These are phyloP conservation scores for Phymorhynchus buccinoides DNA, from an alignment of 1,140 invertebrate species.

Conservation along the genomic window DNA sequence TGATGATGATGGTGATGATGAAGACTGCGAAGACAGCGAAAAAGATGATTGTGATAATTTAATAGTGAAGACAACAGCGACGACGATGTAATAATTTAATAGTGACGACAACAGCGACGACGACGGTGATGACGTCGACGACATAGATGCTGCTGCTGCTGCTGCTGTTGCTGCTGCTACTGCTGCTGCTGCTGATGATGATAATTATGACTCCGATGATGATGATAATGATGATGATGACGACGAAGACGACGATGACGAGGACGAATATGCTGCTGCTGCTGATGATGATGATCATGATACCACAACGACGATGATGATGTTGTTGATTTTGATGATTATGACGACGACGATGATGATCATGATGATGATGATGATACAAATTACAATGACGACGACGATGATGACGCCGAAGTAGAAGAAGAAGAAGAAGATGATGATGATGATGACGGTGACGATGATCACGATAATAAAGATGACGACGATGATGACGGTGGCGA, in stretches of 20 bases:
- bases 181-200: too few relatives aligned
- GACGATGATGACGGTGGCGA: not conserved
- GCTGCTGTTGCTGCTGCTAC: not conserved
- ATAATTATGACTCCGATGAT: too few relatives aligned
- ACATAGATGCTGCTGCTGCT: not conserved
- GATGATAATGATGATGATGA: not conserved
- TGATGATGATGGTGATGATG: not conserved
- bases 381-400: not conserved
- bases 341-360: slow-evolving; percentile 2
- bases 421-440: not conserved
- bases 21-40: too few relatives aligned
- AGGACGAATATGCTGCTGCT: not conserved
- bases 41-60: too few relatives aligned
- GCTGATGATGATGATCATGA: not conserved
- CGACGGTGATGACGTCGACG: not conserved
- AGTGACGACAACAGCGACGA: not conserved
- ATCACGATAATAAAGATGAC: not conserved
- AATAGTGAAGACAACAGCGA: not conserved
- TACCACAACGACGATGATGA: too few relatives aligned
- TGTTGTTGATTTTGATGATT: not conserved
- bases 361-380: not conserved
- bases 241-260: not conserved
- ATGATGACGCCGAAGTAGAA: not conserved
- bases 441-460: not conserved
- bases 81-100: not conserved